Percentiles rank a stretch among this genome's conserved stretches.
Conservation (phyloP, 2,888 invertebrate species). For the Blastobasis adustella region DNA sequence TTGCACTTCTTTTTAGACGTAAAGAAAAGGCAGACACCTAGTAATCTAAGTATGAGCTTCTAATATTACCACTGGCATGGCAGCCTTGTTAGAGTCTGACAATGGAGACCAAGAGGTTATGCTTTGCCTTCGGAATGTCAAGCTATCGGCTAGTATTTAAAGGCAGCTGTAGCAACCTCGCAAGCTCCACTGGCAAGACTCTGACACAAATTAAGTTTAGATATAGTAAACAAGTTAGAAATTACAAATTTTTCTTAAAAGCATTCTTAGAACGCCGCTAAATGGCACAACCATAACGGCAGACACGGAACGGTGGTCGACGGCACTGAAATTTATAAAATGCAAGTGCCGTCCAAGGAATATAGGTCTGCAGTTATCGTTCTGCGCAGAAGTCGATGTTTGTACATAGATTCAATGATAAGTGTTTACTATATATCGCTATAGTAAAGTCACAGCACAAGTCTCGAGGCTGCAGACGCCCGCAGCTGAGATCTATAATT, state of each 20-base stretch:
- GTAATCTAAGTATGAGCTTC: too few relatives aligned
- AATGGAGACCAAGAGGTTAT: too few relatives aligned
- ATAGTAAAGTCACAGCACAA: conserved; percentile 11
- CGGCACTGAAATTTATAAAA: neutral
- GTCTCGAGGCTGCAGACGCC: conserved; percentile 32
- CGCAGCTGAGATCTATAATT: conserved; percentile 67
- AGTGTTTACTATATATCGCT: neutral
- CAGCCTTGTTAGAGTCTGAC: too few relatives aligned
- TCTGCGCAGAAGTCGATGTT: neutral
- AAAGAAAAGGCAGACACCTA: too few relatives aligned
- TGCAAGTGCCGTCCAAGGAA: neutral
- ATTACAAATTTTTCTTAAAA: neutral
- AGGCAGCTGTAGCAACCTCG: too few relatives aligned
- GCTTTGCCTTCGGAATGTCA: too few relatives aligned
- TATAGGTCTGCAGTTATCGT: neutral
- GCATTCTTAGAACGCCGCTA: neutral
- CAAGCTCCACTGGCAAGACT: too few relatives aligned
- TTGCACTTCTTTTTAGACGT: too few relatives aligned
- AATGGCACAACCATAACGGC: neutral
- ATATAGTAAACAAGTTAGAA: neutral
- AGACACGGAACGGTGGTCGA: neutral
- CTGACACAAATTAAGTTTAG: too few relatives aligned
- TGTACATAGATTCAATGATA: neutral
- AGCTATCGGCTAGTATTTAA: too few relatives aligned
- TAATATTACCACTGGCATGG: too few relatives aligned